phyloP scores from a whole-genome alignment of 2,113 vertebrate species.

The Pluvialis apricaria region DNA sequence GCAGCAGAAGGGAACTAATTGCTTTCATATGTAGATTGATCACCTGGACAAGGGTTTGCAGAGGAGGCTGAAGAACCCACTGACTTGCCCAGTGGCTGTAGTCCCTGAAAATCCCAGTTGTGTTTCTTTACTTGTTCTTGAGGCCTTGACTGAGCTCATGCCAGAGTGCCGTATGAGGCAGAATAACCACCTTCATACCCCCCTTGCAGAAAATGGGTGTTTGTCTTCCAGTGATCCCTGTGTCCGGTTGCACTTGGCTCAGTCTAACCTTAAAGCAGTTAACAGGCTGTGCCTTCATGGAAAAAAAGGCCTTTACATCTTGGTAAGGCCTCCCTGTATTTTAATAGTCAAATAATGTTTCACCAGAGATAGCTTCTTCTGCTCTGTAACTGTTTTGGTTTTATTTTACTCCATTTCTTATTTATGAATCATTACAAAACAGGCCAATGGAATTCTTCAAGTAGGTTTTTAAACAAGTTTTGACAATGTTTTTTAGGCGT shows the following conservation, averaged over 20 bases:
- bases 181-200: not conserved
- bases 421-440: constrained; percentile 16
- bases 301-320: not conserved
- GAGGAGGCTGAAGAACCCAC: not conserved
- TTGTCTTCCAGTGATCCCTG: not conserved
- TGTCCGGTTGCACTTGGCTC: not conserved
- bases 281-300: not conserved
- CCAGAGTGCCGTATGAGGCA: not conserved
- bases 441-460: constrained; percentile 15
- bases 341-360: not conserved
- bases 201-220: not conserved
- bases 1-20: not conserved
- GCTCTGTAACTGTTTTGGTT: not conserved
- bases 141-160: not conserved
- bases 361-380: not conserved
- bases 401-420: constrained; percentile 17
- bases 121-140: not conserved
- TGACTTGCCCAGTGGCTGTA: not conserved
- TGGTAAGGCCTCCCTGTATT: not conserved
- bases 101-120: not conserved
- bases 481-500: constrained; percentile 11
- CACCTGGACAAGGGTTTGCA: not conserved
- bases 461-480: constrained; percentile 27
- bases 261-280: not conserved
- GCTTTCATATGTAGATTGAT: not conserved